A percentile compares a stretch with the other conserved stretches of the same genome.
Conservation (phyloP, 2,113 vertebrate genomes). For the Salvelinus sp. region DNA sequence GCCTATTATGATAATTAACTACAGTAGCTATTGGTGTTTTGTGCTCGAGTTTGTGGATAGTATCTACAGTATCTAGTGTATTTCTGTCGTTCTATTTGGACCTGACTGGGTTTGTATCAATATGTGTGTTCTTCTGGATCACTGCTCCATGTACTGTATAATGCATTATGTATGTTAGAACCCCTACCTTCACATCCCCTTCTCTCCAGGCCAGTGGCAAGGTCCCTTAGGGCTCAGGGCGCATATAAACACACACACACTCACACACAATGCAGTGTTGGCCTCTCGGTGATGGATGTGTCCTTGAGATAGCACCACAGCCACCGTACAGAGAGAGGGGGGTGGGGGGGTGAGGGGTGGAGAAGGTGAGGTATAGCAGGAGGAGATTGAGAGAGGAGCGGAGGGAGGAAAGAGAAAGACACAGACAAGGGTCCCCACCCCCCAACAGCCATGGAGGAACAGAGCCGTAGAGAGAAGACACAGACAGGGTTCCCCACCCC, state of each 20-base stretch:
- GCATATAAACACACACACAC: background rate
- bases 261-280: background rate
- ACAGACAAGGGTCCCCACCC: no score
- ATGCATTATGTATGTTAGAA: background rate
- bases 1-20: background rate
- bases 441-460: no score
- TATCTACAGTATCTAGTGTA: no score
- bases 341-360: background rate
- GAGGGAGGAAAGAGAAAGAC: background rate
- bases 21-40: no score
- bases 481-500: no score
- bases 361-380: slow-evolving; percentile 29
- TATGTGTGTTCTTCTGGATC: background rate
- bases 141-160: background rate
- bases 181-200: background rate
- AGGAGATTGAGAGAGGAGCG: slow-evolving; percentile 16
- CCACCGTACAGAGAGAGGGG: slow-evolving; percentile 27
- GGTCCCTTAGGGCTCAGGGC: background rate
- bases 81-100: background rate
- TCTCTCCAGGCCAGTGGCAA: background rate
- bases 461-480: no score
- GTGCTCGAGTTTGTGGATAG: no score
- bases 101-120: background rate
- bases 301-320: slow-evolving; percentile 22
- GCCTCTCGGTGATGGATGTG: no score